phyloP scores from a whole-genome alignment of 2,113 vertebrate genomes.

The Melanerpes aurifrons region DNA sequence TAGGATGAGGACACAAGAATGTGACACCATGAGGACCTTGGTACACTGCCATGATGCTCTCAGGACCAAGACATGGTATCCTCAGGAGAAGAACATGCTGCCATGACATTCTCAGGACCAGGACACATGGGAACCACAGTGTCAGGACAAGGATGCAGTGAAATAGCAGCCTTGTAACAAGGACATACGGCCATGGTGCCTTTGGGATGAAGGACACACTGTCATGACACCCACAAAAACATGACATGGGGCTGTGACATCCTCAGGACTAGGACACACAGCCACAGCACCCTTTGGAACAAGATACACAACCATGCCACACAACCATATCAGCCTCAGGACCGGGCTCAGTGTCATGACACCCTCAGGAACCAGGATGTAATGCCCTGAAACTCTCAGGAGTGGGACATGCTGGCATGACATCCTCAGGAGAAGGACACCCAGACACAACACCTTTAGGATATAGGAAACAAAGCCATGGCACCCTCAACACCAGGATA shows the following conservation, averaged over 20 bases:
- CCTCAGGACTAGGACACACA: neutral
- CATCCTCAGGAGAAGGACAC: neutral
- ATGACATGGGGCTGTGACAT: neutral
- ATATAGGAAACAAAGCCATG: neutral
- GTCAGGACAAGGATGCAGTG: neutral
- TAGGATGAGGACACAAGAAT: neutral
- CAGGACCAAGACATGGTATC: neutral
- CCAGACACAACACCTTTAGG: neutral
- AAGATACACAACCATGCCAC: neutral
- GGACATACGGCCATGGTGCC: neutral
- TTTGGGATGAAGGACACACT: neutral
- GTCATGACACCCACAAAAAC: neutral
- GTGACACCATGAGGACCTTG: neutral
- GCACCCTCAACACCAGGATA: neutral
- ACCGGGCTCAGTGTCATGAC: neutral
- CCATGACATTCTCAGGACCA: neutral
- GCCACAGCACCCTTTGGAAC: neutral
- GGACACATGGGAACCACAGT: rapidly evolving
- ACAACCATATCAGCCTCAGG: neutral
- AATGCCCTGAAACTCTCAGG: too few relatives aligned
- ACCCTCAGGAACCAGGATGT: neutral
- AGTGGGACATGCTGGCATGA: neutral
- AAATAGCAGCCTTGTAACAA: neutral
- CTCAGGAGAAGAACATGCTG: neutral
- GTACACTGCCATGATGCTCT: neutral